These are phyloP conservation scores for Carassius auratus DNA, from an alignment of 2,113 vertebrate species.

Conservation along the genomic window DNA sequence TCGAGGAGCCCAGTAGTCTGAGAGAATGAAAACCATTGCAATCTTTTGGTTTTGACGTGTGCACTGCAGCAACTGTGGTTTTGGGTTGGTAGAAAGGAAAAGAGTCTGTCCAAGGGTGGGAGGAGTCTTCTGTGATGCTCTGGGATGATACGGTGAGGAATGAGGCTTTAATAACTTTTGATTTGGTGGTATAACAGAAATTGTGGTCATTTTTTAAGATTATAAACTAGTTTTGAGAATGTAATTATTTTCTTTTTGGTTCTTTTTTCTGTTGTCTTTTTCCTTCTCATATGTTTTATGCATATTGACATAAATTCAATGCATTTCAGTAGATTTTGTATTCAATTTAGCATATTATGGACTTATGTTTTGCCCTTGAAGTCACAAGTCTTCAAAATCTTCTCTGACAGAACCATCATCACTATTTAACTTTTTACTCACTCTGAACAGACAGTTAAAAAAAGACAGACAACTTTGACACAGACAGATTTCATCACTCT, in stretches of 20 bases:
- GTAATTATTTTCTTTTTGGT: too few relatives aligned
- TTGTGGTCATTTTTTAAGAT: not conserved
- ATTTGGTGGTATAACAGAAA: not conserved
- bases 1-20: not conserved
- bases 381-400: not conserved
- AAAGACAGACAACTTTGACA: slow-evolving; percentile 17
- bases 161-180: not conserved
- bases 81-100: not conserved
- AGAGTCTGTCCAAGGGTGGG: not conserved
- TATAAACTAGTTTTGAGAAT: not conserved
- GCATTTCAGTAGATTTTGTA: not conserved
- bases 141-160: not conserved
- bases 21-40: not conserved
- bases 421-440: slow-evolving; percentile 20
- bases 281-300: not conserved
- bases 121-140: not conserved
- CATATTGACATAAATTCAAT: not conserved
- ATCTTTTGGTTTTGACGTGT: not conserved
- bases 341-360: not conserved
- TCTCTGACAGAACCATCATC: not conserved
- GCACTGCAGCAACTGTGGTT: not conserved
- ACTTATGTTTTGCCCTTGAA: not conserved
- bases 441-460: slow-evolving; percentile 14
- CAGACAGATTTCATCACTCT: slow-evolving; percentile 31
- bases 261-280: not conserved